phyloP scores from a whole-genome alignment of 2,888 invertebrate species.

The Drosophila peninsularis region DNA sequence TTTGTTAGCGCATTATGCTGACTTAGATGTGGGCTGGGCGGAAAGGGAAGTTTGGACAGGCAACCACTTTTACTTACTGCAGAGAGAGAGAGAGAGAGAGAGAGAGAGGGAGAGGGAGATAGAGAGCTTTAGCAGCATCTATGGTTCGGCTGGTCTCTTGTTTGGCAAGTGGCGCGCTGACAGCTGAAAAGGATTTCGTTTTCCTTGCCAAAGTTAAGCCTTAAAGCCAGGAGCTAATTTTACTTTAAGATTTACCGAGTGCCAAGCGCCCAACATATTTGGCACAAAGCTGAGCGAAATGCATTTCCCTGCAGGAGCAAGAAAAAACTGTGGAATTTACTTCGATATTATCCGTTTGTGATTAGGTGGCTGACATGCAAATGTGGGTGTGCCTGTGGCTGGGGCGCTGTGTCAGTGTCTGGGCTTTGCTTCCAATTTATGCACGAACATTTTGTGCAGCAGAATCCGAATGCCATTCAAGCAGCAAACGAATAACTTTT shows the following conservation, averaged over 20 bases:
- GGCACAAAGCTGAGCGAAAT: constrained; percentile 48
- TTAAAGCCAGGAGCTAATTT: constrained; percentile 79
- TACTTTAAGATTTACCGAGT: constrained; percentile 73
- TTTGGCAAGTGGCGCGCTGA: constrained; percentile 80
- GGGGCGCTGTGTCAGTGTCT: constrained; percentile 45
- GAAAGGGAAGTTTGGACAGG: constrained; percentile 18
- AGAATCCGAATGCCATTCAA: constrained; percentile 25
- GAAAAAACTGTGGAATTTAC: constrained; percentile 16
- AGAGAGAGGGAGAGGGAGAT: background rate
- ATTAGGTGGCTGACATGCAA: constrained; percentile 79
- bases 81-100: constrained; percentile 13
- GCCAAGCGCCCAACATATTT: constrained; percentile 52
- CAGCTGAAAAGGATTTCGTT: constrained; percentile 79
- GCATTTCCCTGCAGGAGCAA: constrained; percentile 26
- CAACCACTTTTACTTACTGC: constrained; percentile 75
- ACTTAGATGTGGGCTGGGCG: constrained; percentile 59
- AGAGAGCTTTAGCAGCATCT: constrained; percentile 19
- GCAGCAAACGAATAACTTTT: constrained; percentile 58
- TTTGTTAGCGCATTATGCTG: constrained; percentile 80
- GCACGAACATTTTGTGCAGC: constrained; percentile 31
- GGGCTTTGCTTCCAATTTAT: constrained; percentile 50
- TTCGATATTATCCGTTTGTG: constrained; percentile 78
- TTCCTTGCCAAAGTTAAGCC: constrained; percentile 79
- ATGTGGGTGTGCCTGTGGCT: constrained; percentile 46
- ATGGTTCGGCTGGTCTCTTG: constrained; percentile 52